Evolutionary conservation across 2,797 vertebrate genomes (phyloP), one percentile per base, ranked within the genome.

Genomic region (Gallinago solitaria): DNA sequence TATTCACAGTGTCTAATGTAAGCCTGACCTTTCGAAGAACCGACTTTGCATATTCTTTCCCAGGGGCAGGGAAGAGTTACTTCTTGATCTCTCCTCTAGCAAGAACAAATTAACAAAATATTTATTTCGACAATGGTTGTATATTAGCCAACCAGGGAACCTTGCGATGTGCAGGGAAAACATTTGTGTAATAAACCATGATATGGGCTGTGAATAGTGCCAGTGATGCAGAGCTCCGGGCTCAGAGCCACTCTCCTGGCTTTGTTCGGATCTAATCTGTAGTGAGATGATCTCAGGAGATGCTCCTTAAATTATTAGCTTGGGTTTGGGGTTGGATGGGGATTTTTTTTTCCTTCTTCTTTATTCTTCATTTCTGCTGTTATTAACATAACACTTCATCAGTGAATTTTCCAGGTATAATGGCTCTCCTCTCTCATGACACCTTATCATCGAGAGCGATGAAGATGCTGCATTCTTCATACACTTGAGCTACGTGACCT

Each of bases 201-300:
- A 59, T 84, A 74, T 90, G 53, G 75, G 41, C 86, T 93, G 80
- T 82, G 77, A 87, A 68, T 51, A 8, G 27, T 53, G 89, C 79
- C 85, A 74, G 77, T 21, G 57, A 74, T 83, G 86, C 77, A 80
- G 78, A 94, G 86, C 91, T 87, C 94, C 80, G 91, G 91, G 95
- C 96, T 95, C 90, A 74, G 51, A 85, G 91, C 95, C 90, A 80
- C 90, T 28, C 83, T 96, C 77, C 71, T 89, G 95, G 68, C 78
- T 93, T 82, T 11, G 0, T 60, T 87, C 4, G 6, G 78, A 92
- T 93, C 83, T 93, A 50, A 89, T 67, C 93, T 71, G 11, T 12
- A 74, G 76, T 1, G 12, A 87, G 80, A 91, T 21, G 60, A 93
- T 87, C 91, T 76, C 74, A 96, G 80, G 93, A 95, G 90, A 87